Evolutionary conservation across 2,888 invertebrate species (phyloP).

Genomic region (Dilophus febrilis): DNA sequence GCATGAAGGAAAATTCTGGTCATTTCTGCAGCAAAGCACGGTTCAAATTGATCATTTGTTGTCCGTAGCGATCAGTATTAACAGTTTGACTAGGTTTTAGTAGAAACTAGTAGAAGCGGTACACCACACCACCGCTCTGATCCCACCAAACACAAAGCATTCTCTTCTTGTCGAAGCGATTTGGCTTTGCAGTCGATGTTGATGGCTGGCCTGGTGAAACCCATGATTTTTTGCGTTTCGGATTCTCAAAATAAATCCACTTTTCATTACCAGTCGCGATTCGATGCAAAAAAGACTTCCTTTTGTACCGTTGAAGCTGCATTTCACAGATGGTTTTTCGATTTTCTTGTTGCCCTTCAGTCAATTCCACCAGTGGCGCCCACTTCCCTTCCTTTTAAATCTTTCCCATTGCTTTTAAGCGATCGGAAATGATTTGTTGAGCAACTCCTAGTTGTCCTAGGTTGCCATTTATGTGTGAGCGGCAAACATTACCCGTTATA

Average conservation of each 20-base stretch:
- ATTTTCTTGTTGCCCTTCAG: conserved; percentile 3
- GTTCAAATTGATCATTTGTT: conserved; percentile 9
- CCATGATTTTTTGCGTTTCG: conserved; percentile 8
- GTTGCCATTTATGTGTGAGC: too few relatives aligned
- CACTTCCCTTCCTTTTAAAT: conserved; percentile 3
- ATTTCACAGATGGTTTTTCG: not conserved
- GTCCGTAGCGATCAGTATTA: conserved; percentile 9
- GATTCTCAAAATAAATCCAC: conserved; percentile 4
- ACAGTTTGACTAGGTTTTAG: conserved; percentile 11
- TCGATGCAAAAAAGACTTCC: conserved; percentile 4
- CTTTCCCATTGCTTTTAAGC: conserved; percentile 5
- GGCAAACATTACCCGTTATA: too few relatives aligned
- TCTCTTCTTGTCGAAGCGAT: conserved; percentile 10
- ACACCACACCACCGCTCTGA: conserved; percentile 6
- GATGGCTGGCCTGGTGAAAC: conserved; percentile 6
- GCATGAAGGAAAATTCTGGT: conserved; percentile 10
- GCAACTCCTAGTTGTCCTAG: too few relatives aligned
- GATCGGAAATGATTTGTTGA: not conserved
- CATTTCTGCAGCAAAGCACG: conserved; percentile 9
- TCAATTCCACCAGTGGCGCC: conserved; percentile 5
- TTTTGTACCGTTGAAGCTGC: not conserved
- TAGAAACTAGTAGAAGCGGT: too few relatives aligned
- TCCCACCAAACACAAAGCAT: conserved; percentile 13
- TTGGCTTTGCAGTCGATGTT: conserved; percentile 11
- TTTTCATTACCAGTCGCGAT: conserved; percentile 11